A percentile compares a stretch with the other conserved stretches of the same genome.
Evolutionary conservation across 2,797 vertebrate species (phyloP).

Genomic region (Sphenodon punctatus): DNA sequence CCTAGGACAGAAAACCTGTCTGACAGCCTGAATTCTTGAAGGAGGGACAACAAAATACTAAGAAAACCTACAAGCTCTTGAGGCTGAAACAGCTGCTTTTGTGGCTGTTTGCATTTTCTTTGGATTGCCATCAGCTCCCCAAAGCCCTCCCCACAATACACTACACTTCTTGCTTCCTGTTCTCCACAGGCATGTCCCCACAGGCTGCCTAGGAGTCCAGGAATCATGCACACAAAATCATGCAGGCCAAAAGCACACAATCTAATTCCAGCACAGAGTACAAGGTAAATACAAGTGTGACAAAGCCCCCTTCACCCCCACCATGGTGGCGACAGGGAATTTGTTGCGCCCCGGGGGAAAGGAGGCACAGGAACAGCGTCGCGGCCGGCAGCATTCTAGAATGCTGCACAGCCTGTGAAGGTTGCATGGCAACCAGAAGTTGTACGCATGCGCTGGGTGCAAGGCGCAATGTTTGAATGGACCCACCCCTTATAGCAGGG

Average conservation of each 20-base stretch:
- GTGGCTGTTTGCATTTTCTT: slow-evolving; percentile 23
- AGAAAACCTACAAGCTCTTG: slow-evolving; percentile 52
- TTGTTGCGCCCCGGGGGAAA: too few species aligned
- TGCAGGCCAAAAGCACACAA: slow-evolving; percentile 50
- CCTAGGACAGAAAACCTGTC: slow-evolving; percentile 29
- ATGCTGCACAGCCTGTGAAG: too few species aligned
- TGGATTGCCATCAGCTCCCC: slow-evolving; percentile 29
- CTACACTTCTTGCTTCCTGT: slow-evolving; percentile 48
- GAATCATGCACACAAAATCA: slow-evolving; percentile 34
- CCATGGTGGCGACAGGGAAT: too few species aligned
- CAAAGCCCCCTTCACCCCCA: too few species aligned
- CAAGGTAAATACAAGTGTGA: slow-evolving; percentile 44
- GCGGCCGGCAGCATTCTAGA: too few species aligned
- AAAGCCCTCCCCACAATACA: not conserved
- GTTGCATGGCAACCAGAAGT: too few species aligned
- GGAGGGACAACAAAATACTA: slow-evolving; percentile 56
- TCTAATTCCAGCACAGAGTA: slow-evolving; percentile 44
- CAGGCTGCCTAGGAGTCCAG: slow-evolving; percentile 34
- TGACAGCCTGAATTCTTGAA: slow-evolving; percentile 38
- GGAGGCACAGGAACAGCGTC: too few species aligned
- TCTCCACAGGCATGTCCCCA: slow-evolving; percentile 33
- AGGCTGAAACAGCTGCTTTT: slow-evolving; percentile 52
- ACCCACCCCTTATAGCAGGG: too few species aligned
- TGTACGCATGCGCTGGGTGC: too few species aligned
- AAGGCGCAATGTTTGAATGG: too few species aligned